Evolutionary conservation across 1,140 invertebrate species (phyloP), one percentile per base, ranked within the genome.

Genomic region (Eciton burchellii): DNA sequence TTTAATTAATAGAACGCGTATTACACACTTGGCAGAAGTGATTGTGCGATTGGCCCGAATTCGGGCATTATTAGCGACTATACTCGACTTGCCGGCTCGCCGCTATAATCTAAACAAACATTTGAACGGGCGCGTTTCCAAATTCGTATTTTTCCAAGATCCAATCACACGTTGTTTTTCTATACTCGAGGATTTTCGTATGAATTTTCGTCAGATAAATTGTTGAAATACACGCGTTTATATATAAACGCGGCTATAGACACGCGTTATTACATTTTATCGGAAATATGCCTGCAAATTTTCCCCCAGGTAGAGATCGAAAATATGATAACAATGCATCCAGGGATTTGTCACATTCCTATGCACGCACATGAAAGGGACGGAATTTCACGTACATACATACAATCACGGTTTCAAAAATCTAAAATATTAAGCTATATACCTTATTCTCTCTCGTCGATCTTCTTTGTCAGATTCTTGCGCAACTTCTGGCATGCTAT

Each of bases 191-290:
- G 74, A 68, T 79, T 57, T 35, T 56, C 11, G 74, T 29, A 68
- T 79, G 47, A 79, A 79, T 79, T 79, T 79, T 70, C 49, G n/a
- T 56, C 21, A 45, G 49, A 57, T 79, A 79, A 79, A 79, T 79
- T 79, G 74, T 66, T 79, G 74, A 70, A 79, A 79, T 79, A 54
- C 56, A 74, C 26, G 57, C 63, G 63, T 77, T 83, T 57, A 79
- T 66, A 74, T 57, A 83, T 66, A 66, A 49, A 60, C 60, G 21
- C 12, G 35, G 54, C n/a, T n/a, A 29, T 59, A 66, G 60, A 79
- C 62, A 74, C 73, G 54, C 81, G 62, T 83, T 83, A 77, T 74
- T 83, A 73, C 72, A 77, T 77, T 77, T 77, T 77, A 77, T 66
- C 73, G 60, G 63, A 76, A 74, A 77, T 83, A 77, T 83, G 62